Percentiles rank a stretch among this genome's conserved stretches.
These are phyloP conservation scores for Okamejei kenojei DNA, from an alignment of 2,797 vertebrate species.

Conservation along the genomic window DNA sequence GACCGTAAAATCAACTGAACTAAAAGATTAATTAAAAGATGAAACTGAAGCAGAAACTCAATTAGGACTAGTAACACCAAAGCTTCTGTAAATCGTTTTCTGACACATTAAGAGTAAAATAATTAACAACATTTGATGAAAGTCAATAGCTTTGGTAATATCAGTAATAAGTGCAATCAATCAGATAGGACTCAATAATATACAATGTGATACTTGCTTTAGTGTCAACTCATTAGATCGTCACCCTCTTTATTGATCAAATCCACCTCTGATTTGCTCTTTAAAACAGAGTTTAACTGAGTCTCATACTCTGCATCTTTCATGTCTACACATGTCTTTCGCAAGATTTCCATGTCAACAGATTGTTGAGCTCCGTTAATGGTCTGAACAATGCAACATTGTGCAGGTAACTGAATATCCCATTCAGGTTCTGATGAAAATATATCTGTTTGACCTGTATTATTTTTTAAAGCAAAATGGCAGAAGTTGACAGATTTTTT, in stretches of 20 bases:
- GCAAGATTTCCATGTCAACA: conserved; percentile 55
- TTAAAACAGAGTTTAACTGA: conserved; percentile 54
- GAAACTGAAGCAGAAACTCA: neutral
- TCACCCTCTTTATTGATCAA: neutral
- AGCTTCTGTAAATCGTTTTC: neutral
- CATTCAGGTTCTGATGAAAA: conserved; percentile 56
- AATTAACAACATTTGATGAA: neutral
- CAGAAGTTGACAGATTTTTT: neutral
- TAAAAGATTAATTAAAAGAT: neutral
- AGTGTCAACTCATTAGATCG: neutral
- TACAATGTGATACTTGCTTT: neutral
- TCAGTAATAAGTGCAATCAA: conserved; percentile 4
- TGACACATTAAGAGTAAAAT: conserved; percentile 11
- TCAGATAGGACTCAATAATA: neutral
- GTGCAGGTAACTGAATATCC: conserved; percentile 57
- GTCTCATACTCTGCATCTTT: conserved; percentile 56
- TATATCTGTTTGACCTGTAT: conserved; percentile 44
- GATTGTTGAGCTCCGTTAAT: conserved; percentile 12
- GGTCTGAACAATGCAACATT: neutral
- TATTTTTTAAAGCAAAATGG: neutral
- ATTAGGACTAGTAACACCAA: neutral
- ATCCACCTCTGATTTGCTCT: conserved; percentile 37
- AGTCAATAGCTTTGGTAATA: neutral
- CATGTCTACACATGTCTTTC: conserved; percentile 50
- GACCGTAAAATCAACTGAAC: neutral